These are phyloP conservation scores for Rhinophrynus dorsalis DNA, from an alignment of 2,797 vertebrate genomes.

Conservation along the genomic window DNA sequence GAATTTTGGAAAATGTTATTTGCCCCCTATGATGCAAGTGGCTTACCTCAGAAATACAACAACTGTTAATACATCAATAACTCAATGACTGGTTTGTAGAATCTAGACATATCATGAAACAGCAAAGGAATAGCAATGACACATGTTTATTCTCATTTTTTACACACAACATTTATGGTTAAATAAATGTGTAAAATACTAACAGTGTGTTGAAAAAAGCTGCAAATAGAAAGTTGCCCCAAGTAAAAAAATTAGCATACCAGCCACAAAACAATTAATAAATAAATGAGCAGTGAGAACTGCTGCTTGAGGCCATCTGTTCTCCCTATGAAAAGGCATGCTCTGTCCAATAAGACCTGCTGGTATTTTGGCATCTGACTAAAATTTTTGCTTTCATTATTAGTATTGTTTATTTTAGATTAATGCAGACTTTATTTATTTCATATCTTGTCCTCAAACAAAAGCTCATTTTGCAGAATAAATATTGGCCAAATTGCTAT, in stretches of 20 bases:
- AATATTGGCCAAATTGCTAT: slow-evolving; percentile 45
- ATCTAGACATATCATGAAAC: too few species aligned
- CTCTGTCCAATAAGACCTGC: slow-evolving; percentile 43
- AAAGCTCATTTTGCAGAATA: slow-evolving; percentile 44
- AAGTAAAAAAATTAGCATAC: slow-evolving; percentile 28
- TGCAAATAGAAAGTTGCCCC: slow-evolving; percentile 22
- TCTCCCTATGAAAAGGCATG: slow-evolving; percentile 35
- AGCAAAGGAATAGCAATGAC: too few species aligned
- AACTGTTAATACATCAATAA: too few species aligned
- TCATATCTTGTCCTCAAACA: slow-evolving; percentile 49
- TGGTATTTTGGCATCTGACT: slow-evolving; percentile 45
- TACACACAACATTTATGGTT: too few species aligned
- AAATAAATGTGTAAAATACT: too few species aligned
- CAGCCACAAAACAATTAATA: slow-evolving; percentile 10
- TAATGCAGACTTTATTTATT: slow-evolving; percentile 43
- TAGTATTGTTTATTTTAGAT: slow-evolving; percentile 50
- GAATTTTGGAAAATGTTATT: too few species aligned
- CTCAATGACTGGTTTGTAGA: too few species aligned
- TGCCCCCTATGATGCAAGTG: too few species aligned
- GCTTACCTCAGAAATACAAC: too few species aligned
- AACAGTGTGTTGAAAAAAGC: too few species aligned
- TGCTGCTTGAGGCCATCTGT: slow-evolving; percentile 42
- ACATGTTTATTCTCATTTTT: too few species aligned
- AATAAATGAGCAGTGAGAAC: slow-evolving; percentile 1
- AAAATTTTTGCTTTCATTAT: slow-evolving; percentile 40